These are phyloP conservation scores for Rousettus leschenaultii DNA, from an alignment of 2,113 vertebrate genomes.

Conservation along the genomic window DNA sequence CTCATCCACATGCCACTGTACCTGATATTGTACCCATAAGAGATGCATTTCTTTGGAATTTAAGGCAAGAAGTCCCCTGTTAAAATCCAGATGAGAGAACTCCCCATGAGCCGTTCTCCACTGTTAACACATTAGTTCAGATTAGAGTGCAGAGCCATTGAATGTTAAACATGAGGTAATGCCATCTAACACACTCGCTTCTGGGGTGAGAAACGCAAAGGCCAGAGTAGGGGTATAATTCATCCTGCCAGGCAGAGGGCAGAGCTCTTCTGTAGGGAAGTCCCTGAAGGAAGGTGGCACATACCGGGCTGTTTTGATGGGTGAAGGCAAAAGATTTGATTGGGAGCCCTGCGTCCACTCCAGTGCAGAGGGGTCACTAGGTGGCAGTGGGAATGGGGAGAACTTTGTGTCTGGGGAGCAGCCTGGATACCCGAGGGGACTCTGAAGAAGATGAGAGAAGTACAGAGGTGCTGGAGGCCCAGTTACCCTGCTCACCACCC, in stretches of 20 bases:
- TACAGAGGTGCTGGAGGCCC: background rate
- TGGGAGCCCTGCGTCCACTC: background rate
- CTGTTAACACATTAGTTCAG: background rate
- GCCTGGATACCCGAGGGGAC: background rate
- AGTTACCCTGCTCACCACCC: rapidly evolving
- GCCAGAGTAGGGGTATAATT: background rate
- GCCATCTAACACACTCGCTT: background rate
- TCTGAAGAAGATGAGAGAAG: background rate
- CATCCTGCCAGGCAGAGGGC: background rate
- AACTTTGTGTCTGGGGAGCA: background rate
- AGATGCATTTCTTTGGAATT: background rate
- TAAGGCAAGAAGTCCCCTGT: background rate
- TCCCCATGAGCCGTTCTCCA: background rate
- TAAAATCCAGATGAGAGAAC: background rate
- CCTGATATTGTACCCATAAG: background rate
- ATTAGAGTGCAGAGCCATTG: background rate
- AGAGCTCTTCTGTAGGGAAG: background rate
- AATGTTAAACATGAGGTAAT: background rate
- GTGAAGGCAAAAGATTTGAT: background rate
- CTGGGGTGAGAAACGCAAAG: background rate
- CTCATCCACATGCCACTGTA: background rate
- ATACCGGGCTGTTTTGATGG: no score
- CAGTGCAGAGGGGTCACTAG: background rate
- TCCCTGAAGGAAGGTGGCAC: rapidly evolving
- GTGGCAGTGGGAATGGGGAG: background rate